These are phyloP conservation scores for Bellardia pandia DNA, from an alignment of 2,888 invertebrate species.

Conservation along the genomic window DNA sequence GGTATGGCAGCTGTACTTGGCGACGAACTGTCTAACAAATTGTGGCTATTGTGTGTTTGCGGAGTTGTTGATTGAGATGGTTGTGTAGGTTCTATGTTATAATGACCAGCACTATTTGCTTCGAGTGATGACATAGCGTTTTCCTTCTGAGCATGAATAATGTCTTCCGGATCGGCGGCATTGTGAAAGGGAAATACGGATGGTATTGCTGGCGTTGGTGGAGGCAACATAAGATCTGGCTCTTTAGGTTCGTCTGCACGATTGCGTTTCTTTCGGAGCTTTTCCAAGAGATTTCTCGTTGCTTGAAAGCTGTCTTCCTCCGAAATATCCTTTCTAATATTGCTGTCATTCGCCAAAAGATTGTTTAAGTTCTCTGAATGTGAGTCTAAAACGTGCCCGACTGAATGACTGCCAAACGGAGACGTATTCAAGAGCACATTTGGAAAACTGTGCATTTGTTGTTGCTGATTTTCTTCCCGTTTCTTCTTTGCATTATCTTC, in stretches of 20 bases:
- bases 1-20: conserved; percentile 33
- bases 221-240: conserved; percentile 79
- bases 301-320: conserved; percentile 91
- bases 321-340: conserved; percentile 75
- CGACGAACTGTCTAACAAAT: conserved; percentile 41
- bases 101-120: conserved; percentile 64
- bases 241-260: conserved; percentile 79
- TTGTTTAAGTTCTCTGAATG: conserved; percentile 77
- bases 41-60: conserved; percentile 65
- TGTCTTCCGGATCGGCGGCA: conserved; percentile 82
- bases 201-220: conserved; percentile 82
- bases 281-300: conserved; percentile 93
- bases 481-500: conserved; percentile 78
- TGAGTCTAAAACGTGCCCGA: conserved; percentile 77
- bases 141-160: conserved; percentile 82
- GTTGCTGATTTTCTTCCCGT: conserved; percentile 70
- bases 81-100: conserved; percentile 50
- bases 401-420: conserved; percentile 67
- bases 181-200: conserved; percentile 83
- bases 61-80: conserved; percentile 57
- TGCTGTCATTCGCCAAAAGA: conserved; percentile 72
- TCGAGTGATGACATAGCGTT: conserved; percentile 76
- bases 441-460: conserved; percentile 69
- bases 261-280: conserved; percentile 87
- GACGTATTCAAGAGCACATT: conserved; percentile 66